Conservation (phyloP, 1,140 invertebrate genomes). For the Heliconius hewitsoni region DNA sequence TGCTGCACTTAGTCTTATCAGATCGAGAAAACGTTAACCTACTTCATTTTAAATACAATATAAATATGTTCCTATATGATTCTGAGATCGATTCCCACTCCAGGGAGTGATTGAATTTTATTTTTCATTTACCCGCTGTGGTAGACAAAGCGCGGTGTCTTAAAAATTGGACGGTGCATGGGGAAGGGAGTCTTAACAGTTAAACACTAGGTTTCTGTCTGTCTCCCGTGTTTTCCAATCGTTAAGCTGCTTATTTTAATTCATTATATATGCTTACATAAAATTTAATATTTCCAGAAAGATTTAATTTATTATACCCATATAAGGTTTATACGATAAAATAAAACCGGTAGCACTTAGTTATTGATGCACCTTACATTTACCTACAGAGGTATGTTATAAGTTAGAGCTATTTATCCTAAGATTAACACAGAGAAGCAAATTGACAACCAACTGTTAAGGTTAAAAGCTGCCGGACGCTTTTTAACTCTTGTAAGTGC, state of each 20-base stretch:
- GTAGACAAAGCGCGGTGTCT: not conserved
- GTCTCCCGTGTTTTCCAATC: not conserved
- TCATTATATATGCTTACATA: not conserved
- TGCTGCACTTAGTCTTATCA: no score
- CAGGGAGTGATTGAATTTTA: no score
- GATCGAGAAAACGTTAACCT: no score
- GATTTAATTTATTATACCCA: not conserved
- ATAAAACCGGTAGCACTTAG: constrained; percentile 3
- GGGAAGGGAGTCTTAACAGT: not conserved
- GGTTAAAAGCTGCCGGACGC: constrained; percentile 22
- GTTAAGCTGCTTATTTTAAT: no score
- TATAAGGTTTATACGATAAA: not conserved
- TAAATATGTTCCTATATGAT: no score
- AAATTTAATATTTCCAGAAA: not conserved
- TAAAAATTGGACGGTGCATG: not conserved
- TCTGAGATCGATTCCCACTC: no score
- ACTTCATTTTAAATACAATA: no score
- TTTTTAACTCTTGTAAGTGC: constrained; percentile 17
- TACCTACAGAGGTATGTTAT: not conserved
- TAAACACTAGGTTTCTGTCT: not conserved
- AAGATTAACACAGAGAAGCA: constrained; percentile 29
- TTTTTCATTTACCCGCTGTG: no score
- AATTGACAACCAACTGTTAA: constrained; percentile 22
- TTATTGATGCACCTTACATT: constrained; percentile 3
- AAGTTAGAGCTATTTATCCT: constrained; percentile 13